phyloP scores from a whole-genome alignment of 2,888 invertebrate species.

The Fragum sueziense region DNA sequence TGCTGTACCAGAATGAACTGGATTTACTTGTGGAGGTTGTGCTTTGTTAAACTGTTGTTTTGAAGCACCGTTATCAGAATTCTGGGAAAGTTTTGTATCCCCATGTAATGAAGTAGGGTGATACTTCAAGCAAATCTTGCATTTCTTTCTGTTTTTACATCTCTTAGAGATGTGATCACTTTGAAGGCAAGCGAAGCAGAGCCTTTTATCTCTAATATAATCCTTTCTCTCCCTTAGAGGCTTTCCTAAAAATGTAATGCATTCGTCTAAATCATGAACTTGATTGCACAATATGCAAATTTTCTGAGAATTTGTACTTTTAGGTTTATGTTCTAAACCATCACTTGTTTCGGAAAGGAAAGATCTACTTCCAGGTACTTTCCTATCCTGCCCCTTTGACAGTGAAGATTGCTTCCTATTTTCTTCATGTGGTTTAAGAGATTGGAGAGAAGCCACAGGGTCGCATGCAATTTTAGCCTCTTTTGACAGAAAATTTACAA shows the following conservation, averaged over 20 bases:
- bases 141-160: slow-evolving; percentile 35
- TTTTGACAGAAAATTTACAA: slow-evolving; percentile 37
- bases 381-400: neutral
- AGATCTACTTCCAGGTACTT: neutral
- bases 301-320: neutral
- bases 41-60: neutral
- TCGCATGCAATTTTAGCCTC: slow-evolving; percentile 55
- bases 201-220: slow-evolving; percentile 30
- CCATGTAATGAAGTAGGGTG: slow-evolving; percentile 53
- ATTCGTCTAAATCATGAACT: slow-evolving; percentile 40
- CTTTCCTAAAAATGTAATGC: slow-evolving; percentile 30
- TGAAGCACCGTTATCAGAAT: neutral
- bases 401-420: neutral
- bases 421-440: neutral
- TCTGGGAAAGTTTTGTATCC: neutral
- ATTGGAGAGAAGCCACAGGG: slow-evolving; percentile 50
- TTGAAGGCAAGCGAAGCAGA: slow-evolving; percentile 46
- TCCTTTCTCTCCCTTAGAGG: slow-evolving; percentile 40
- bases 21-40: neutral
- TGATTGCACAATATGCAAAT: slow-evolving; percentile 39
- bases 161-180: slow-evolving; percentile 38
- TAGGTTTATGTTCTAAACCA: neutral
- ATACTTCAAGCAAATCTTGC: slow-evolving; percentile 32
- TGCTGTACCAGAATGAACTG: neutral
- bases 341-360: neutral